Base-by-base conservation (phyloP, 1,140 invertebrate genomes). In the Ectropis grisescens region DNA sequence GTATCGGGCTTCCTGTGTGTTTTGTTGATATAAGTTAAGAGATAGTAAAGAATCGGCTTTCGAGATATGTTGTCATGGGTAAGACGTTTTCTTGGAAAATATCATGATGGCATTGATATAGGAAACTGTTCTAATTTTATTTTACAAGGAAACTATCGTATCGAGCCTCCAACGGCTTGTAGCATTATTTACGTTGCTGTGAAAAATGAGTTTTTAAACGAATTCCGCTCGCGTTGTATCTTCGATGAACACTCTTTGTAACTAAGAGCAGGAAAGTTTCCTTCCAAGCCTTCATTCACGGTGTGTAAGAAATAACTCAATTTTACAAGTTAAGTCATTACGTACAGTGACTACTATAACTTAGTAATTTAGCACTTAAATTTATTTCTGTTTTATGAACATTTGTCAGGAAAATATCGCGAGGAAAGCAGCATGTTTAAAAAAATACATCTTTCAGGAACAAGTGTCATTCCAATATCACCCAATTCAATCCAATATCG, bases 181-280 rank as follows among this genome's bases (percentile, higher is more conserved):
- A 37, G 38, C 51, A 51, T 54, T 57, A 44, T 48, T 53, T 58
- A 62, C 64, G 60, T 65, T 60, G 56, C 58, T 57, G 23, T 33
- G 42, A 46, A 56, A 56, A 55, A 65, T 62, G 54, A 62, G 55
- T 53, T 65, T 62, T 56, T 55, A 59, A 65, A 68, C 58, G 33
- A 58, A 65, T 65, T 62, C 56, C 12, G 23, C 25, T 15, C 44
- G 36, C 54, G 58, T 58, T 36, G 19, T 22, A 22, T 4, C 19
- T 5, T 22, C 9, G 19, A 4, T 9, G 4, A 5, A 22, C 19
- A 22, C 19, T 22, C n/a, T n/a, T n/a, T n/a, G n/a, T n/a, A n/a
- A n/a, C 4, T 22, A 22, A 32, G 23, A 12, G n/a, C 28, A 22
- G 22, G 27, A 15, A 11, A 29, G 14, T 27, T 11, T n/a, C 14